Base-by-base conservation (phyloP, 2,797 vertebrate species). In the Erpetoichthys calabaricus region DNA sequence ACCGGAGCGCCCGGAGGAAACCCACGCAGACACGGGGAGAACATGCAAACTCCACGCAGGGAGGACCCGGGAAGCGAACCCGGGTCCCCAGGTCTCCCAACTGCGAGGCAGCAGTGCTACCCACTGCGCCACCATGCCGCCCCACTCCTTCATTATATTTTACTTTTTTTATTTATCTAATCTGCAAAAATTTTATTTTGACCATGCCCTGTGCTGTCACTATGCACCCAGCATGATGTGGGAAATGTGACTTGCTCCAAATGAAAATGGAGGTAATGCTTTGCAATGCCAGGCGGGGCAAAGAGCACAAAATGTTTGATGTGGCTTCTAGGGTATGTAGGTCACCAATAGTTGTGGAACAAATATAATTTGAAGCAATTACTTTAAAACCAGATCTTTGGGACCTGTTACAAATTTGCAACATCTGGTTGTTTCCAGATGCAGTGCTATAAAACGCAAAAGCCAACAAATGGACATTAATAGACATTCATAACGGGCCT, bases 391-490 rank as follows among this genome's bases (percentile, higher is more conserved):
- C 67, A 67, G 56, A 61, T 69, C 59, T 59, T 60, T 69, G 25
- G 76, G 64, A 73, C 66, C 67, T 63, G 73, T 69, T 67, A 65
- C 61, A 68, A 75, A 75, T 73, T 73, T 68, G 81, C 53, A 54
- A 54, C 85, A 87, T 87, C 82, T 87, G 83, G 80, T 61, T 60
- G 55, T 53, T 76, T 81, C 78, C 82, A 84, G 84, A 83, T 81
- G 77, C 75, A 63, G 55, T 64, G 75, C 76, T 75, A 71, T 72
- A 73, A 76, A 74, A 79, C 82, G 72, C 70, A 71, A 43, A 67
- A 58, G n/a, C 71, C 80, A 66, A 76, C 81, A 83, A 86, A 78
- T 57, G 68, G 75, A 67, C 78, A 74, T 75, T 81, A 79, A 72
- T 78, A 78, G 63, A 77, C 84, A 80, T 86, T 86, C 80, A 86